phyloP scores from a whole-genome alignment of 2,888 invertebrate genomes.

The Bombylius discolor region DNA sequence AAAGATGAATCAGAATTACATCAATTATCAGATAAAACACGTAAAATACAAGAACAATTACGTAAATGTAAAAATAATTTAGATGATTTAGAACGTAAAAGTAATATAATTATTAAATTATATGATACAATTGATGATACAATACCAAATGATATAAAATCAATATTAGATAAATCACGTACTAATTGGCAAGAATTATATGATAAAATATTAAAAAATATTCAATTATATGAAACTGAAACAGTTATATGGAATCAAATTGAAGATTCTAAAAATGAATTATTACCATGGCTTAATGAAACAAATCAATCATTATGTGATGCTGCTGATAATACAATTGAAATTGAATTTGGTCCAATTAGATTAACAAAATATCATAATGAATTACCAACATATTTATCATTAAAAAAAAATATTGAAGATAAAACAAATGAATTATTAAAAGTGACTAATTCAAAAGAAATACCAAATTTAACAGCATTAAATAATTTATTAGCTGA shows the following conservation, averaged over 20 bases:
- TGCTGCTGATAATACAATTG: slow-evolving; percentile 62
- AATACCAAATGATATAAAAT: slow-evolving; percentile 37
- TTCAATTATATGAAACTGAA: slow-evolving; percentile 75
- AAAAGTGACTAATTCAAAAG: slow-evolving; percentile 57
- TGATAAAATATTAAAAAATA: slow-evolving; percentile 56
- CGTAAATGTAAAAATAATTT: slow-evolving; percentile 61
- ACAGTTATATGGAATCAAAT: slow-evolving; percentile 88
- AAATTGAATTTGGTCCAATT: slow-evolving; percentile 66
- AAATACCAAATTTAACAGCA: slow-evolving; percentile 52
- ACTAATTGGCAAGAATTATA: slow-evolving; percentile 57
- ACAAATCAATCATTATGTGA: slow-evolving; percentile 65
- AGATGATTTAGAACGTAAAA: slow-evolving; percentile 66
- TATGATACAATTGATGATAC: slow-evolving; percentile 39
- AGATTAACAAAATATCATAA: slow-evolving; percentile 72
- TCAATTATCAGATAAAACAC: slow-evolving; percentile 57
- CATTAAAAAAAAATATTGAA: slow-evolving; percentile 61
- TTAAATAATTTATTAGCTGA: slow-evolving; percentile 55
- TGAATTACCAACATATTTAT: slow-evolving; percentile 66
- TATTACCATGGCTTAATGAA: slow-evolving; percentile 71
- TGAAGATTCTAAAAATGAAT: slow-evolving; percentile 69
- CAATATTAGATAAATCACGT: slow-evolving; percentile 44
- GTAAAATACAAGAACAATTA: slow-evolving; percentile 59
- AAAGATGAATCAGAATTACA: slow-evolving; percentile 61
- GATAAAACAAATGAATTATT: slow-evolving; percentile 68
- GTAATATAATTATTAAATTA: slow-evolving; percentile 35